Evolutionary conservation across 2,113 vertebrate genomes (phyloP), one percentile per base, ranked within the genome.

Genomic region (Semicossyphus pulcher): DNA sequence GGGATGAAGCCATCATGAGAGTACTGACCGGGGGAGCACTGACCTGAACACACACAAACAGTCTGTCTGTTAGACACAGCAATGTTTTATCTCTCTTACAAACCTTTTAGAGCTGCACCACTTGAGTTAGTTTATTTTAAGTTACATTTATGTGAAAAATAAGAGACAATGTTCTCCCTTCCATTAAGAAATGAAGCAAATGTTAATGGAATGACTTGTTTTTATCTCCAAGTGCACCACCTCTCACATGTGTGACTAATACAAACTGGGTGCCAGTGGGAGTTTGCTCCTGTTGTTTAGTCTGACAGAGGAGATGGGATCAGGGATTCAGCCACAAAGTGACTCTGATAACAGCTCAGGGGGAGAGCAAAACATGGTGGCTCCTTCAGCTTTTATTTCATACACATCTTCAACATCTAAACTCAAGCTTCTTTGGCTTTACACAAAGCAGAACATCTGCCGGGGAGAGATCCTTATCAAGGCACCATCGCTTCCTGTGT

Each of bases 1-100:
- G 97, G 97, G 62, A 91, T 80, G 81, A 99, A 97, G 73, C 98
- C 98, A 0, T 98, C 95, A 0, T 82, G 78, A 45, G 98, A 99
- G 89, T 94, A 95, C 78, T 97, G 95, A 74, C 98, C 97, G 0
- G 94, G 94, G 21, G 90, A 91, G 75, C 98, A 99, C 77, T 97
- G 95, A 88, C 95, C 98, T 94, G 95, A 59, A 58, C 25, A 79
- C 34, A 85, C 32, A 86, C 48, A 81, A 15, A 72, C 34, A 36
- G 14, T 44, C 12, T 5, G 8, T 54, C 37, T 3, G 51, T 11
- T 28, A 28, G 16, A 53, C 52, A 31, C n/a, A 53, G 16, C 12
- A 61, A 45, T 10, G 21, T 14, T n/a, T 5, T 11, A 28, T 42
- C 14, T n/a, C 2, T 60, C 4, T 34, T 36, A 18, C 16, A 39